phyloP scores from a whole-genome alignment of 2,888 invertebrate species.

The Petrophora chlorosata region DNA sequence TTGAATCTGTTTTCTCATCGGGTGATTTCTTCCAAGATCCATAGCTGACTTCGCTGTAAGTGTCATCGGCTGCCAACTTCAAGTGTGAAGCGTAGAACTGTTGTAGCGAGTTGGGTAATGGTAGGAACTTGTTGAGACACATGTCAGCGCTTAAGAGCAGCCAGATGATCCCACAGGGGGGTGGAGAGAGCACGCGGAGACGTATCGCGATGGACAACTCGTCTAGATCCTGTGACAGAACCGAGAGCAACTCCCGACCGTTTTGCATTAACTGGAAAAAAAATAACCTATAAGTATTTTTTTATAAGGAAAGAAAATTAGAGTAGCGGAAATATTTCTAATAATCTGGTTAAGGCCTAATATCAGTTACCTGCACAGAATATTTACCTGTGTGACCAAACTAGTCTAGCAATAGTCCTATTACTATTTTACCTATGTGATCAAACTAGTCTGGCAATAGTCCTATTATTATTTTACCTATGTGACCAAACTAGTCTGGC shows the following conservation, averaged over 20 bases:
- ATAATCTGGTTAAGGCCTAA: no score
- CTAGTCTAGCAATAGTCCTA: no score
- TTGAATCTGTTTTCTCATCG: conserved; percentile 50
- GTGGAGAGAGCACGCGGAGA: conserved; percentile 63
- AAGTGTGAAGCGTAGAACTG: conserved; percentile 76
- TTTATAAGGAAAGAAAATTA: no score
- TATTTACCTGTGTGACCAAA: no score
- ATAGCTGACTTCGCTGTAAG: conserved; percentile 71
- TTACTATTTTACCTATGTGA: no score
- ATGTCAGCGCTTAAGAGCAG: conserved; percentile 69
- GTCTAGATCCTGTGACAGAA: conserved; percentile 67
- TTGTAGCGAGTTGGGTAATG: conserved; percentile 70
- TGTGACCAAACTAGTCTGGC: no score
- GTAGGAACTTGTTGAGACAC: conserved; percentile 75
- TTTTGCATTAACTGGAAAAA: conserved; percentile 76
- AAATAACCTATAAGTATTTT: no score
- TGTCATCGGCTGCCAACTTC: conserved; percentile 66
- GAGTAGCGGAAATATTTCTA: no score
- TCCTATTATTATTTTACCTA: no score
- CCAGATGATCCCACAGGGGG: conserved; percentile 72
- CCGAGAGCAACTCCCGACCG: conserved; percentile 69
- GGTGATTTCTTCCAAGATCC: conserved; percentile 74
- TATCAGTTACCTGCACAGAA: no score
- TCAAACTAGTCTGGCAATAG: no score
- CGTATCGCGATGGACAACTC: conserved; percentile 72